Conservation (phyloP, 2,797 vertebrate species). For the Siniperca undulata region DNA sequence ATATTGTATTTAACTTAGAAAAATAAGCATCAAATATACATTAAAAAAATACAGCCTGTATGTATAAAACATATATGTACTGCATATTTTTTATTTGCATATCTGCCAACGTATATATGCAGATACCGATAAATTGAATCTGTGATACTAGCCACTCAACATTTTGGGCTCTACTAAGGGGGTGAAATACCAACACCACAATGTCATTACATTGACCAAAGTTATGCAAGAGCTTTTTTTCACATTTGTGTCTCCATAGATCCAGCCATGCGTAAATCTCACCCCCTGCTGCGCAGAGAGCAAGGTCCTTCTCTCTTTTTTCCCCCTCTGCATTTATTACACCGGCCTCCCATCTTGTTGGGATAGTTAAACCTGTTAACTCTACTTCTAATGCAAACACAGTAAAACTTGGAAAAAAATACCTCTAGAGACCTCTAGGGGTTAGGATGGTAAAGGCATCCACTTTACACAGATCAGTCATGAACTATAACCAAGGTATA, state of each 20-base stretch:
- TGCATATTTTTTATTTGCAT: background rate
- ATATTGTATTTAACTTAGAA: background rate
- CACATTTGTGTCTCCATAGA: constrained; percentile 52
- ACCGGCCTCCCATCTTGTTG: constrained; percentile 34
- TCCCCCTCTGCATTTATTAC: constrained; percentile 42
- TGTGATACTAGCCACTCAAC: background rate
- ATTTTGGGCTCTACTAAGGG: background rate
- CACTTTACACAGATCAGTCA: background rate
- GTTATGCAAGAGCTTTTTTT: constrained; percentile 37
- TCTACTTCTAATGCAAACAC: constrained; percentile 44
- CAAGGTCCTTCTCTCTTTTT: constrained; percentile 42
- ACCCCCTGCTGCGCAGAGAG: constrained; percentile 65
- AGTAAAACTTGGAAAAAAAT: constrained; percentile 29
- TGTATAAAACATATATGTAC: background rate
- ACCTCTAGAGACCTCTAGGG: constrained; percentile 67
- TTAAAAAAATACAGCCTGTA: background rate
- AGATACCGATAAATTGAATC: background rate
- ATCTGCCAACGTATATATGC: background rate
- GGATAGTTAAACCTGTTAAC: constrained; percentile 69
- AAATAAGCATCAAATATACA: background rate
- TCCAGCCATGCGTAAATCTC: constrained; percentile 60
- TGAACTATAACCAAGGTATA: background rate
- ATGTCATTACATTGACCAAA: constrained; percentile 28
- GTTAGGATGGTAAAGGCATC: constrained; percentile 48
- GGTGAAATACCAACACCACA: constrained; percentile 27